Base-by-base conservation (phyloP, 2,797 vertebrate species). In the Coracias cyanogaster region DNA sequence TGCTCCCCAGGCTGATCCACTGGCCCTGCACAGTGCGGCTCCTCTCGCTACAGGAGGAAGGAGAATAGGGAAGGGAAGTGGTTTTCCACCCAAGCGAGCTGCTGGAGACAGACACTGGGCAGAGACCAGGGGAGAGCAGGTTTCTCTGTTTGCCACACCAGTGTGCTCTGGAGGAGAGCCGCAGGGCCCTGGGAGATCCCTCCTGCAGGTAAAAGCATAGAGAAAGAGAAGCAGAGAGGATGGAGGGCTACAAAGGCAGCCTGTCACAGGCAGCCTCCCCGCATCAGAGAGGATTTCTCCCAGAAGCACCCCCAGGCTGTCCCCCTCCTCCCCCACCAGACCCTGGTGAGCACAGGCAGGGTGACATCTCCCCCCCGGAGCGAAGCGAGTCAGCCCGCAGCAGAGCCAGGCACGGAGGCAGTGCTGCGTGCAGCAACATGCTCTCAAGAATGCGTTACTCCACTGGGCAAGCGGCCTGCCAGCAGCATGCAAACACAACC, bases 381-480 rank as follows among this genome's bases (percentile, higher is more conserved):
- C 1, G 0, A 31, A 41, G 89, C 33, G 0, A 89, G 79, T 14
- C 3, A 14, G 82, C 93, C 82, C 3, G 9, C 86, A 85, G 87
- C 86, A 2, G 33, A 94, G 88, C 39, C 83, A 58, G 90, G 96
- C 93, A 73, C 31, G 57, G 92, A 55, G 83, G 79, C 79, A 73
- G 69, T 15, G 0, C 49, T 13, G 78, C 97, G 0, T 86, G 97
- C 97, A 95, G 81, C 79, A 88, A 97, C 97, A 97, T 0, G 97
- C 85, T 92, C 48, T 0, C 72, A 97, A 77, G 94, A 88, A 93
- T 96, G 95, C 7, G 64, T 86, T 94, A 86, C 94, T 86, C 74
- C 82, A 81, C 82, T 83, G 93, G 94, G 95, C 94, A 95, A 95
- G 93, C 94, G 93, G 94, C 89, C 92, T 97, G 94, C 90, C 96